These are phyloP conservation scores for Tholera decimalis DNA, from an alignment of 2,888 invertebrate genomes.

Conservation along the genomic window DNA sequence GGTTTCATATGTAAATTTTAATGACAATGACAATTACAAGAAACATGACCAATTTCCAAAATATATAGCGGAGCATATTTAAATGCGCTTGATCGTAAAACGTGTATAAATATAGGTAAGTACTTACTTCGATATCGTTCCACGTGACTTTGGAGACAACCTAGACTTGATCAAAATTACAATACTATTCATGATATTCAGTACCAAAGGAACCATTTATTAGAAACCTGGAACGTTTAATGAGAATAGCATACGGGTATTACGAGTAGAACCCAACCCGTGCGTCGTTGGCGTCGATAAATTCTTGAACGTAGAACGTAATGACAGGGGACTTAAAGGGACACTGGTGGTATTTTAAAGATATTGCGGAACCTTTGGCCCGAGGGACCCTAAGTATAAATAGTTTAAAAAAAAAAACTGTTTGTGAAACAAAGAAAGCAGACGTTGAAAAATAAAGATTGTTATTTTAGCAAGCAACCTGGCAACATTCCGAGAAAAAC, in stretches of 20 bases:
- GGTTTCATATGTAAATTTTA: too few species aligned
- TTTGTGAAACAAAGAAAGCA: too few species aligned
- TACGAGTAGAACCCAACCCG: conserved; percentile 36
- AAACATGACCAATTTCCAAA: too few species aligned
- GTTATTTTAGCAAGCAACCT: background rate
- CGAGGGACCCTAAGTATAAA: conserved; percentile 23
- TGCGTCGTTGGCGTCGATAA: conserved; percentile 59
- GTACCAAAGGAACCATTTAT: conserved; percentile 50
- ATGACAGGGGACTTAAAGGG: conserved; percentile 58
- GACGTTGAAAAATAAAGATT: background rate
- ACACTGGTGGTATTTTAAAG: conserved; percentile 50
- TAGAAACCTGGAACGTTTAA: conserved; percentile 59
- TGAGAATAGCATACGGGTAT: conserved; percentile 62
- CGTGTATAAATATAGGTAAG: too few species aligned
- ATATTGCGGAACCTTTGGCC: conserved; percentile 33
- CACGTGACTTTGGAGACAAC: background rate
- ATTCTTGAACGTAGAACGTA: conserved; percentile 59
- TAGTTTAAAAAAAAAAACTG: conserved; percentile 11
- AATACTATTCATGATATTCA: conserved; percentile 12
- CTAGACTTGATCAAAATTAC: background rate
- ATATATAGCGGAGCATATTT: too few species aligned
- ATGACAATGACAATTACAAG: too few species aligned
- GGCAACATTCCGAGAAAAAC: conserved; percentile 5
- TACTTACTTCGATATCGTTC: background rate
- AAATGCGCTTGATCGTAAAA: too few species aligned